Conservation (phyloP, 1,140 invertebrate genomes). For the Caenorhabditis elegans region WBcel235 BX284606.5:2939001-2939500, state of each 20-base stretch:
- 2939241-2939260: not conserved
- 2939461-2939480: not conserved
- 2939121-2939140: not conserved
- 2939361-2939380: slow-evolving; percentile 1
- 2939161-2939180: not conserved
- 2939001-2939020: too few species aligned
- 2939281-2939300: slow-evolving; percentile 32
- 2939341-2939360: slow-evolving; percentile 7
- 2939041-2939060: too few species aligned
- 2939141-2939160: not conserved
- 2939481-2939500: slow-evolving; percentile 5
- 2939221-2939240: not conserved
- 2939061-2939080: too few species aligned
- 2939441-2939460: not conserved
- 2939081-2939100: too few species aligned
- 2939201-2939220: not conserved
- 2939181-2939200: not conserved
- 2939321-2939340: slow-evolving; percentile 11
- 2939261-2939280: slow-evolving; percentile 27
- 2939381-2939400: slow-evolving; percentile 18
- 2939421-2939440: not conserved
- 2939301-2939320: not conserved
- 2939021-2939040: too few species aligned
- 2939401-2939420: not conserved
- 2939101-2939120: too few species aligned